Evolutionary conservation across 2,797 vertebrate species (phyloP), one percentile per base, ranked within the genome.

Genomic region (Ptychadena robeensis): DNA sequence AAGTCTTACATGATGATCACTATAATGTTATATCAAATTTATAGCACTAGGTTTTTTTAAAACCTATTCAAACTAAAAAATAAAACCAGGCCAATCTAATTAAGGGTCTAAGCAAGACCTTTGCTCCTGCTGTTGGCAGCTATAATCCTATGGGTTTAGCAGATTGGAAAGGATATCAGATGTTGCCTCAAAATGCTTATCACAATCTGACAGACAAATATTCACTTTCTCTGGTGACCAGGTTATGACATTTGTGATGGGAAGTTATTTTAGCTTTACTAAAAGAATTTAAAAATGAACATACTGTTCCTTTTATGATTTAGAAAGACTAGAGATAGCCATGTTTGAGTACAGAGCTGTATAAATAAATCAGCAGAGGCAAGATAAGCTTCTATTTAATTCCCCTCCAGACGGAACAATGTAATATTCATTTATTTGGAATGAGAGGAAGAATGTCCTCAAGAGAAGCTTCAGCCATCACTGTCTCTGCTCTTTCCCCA

Each of bases 341-440:
- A 53, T 71, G 40, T 81, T 69, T 48, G 77, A 84, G 74, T 74
- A 82, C 80, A 84, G 73, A 67, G 31, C 27, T 61, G 37, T 79
- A 81, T 85, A 85, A 85, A 80, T 85, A 85, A 80, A 37, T 35
- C 66, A 34, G 25, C 18, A 28, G 57, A 85, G 65, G 30, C 37
- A 71, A 80, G 83, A 85, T 85, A 85, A 85, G 78, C 78, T 76
- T 7, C 38, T n/a, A 85, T 85, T 81, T 85, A 25, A 85, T 81
- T 81, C 81, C 83, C 66, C 83, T 74, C 64, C 37, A 75, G 77
- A 84, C 65, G 30, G 77, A 84, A 84, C 82, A 85, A 81, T 85
- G 66, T 76, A 64, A 76, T 85, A 37, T 69, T 80, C 64, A 48
- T 69, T 85, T 48, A 44, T 27, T 81, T 80, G 71, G 71, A 80